A percentile compares a stretch with the other conserved stretches of the same genome.
These are phyloP conservation scores for Epicauta chinensis DNA, from an alignment of 1,140 invertebrate species.

Conservation along the genomic window DNA sequence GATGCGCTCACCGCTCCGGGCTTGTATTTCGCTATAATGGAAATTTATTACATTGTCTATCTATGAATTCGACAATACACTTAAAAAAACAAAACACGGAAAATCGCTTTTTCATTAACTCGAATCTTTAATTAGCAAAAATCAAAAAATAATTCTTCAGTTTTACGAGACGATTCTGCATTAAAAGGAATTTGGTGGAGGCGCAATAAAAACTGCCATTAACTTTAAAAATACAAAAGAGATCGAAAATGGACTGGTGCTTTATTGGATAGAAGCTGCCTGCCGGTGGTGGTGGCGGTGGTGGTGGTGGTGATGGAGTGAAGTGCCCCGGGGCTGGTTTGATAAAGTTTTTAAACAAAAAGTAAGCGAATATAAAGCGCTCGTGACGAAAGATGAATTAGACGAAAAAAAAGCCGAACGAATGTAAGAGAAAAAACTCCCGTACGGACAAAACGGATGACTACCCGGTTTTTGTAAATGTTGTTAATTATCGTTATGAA, in stretches of 20 bases:
- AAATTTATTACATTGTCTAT: slow-evolving; percentile 14
- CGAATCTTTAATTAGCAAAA: slow-evolving; percentile 12
- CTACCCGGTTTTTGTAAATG: slow-evolving; percentile 23
- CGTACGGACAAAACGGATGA: not conserved
- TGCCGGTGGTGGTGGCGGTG: no score
- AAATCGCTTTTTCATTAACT: not conserved
- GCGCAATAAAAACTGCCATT: slow-evolving; percentile 19
- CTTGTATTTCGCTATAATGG: not conserved
- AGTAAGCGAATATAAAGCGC: slow-evolving; percentile 23
- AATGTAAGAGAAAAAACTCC: not conserved
- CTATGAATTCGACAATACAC: slow-evolving; percentile 4
- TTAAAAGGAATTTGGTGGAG: slow-evolving; percentile 1
- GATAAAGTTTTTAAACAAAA: slow-evolving; percentile 20
- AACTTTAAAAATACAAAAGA: slow-evolving; percentile 24
- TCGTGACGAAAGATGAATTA: slow-evolving; percentile 28
- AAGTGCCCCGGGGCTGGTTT: slow-evolving; percentile 5
- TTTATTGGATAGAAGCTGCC: no score
- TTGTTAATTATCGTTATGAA: slow-evolving; percentile 23
- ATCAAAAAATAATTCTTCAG: slow-evolving; percentile 25
- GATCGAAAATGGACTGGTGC: slow-evolving; percentile 12
- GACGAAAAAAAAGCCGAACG: slow-evolving; percentile 6
- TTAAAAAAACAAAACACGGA: no score
- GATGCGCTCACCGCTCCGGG: no score
- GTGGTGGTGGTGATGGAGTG: no score
- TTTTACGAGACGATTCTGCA: slow-evolving; percentile 12